Conservation (phyloP, 2,888 invertebrate genomes). For the Eutolmus rufibarbis region DNA sequence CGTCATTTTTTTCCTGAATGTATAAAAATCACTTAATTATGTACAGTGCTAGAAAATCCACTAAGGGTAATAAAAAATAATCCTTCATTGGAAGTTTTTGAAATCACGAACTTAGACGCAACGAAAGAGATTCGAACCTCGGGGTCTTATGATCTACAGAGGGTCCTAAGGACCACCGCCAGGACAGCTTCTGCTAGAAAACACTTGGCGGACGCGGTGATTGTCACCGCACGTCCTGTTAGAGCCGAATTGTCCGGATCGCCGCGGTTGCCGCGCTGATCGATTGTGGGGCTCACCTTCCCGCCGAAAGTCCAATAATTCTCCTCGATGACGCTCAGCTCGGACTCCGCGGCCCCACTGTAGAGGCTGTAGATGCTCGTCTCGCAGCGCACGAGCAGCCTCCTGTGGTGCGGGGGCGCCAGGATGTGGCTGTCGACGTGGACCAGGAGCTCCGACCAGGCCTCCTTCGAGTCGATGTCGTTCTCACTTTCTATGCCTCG, state of each 20-base stretch:
- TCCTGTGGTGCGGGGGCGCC: constrained; percentile 37
- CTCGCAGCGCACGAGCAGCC: constrained; percentile 49
- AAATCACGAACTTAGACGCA: neutral
- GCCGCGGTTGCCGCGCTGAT: constrained; percentile 49
- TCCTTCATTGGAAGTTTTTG: neutral
- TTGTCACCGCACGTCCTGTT: constrained; percentile 38
- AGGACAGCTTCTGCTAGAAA: neutral
- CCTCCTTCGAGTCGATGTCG: constrained; percentile 46
- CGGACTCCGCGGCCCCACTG: constrained; percentile 47
- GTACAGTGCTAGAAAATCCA: constrained; percentile 6
- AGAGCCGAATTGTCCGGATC: constrained; percentile 50
- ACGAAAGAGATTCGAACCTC: neutral
- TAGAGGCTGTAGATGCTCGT: constrained; percentile 50
- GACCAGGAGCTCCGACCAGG: constrained; percentile 49
- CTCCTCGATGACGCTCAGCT: constrained; percentile 48
- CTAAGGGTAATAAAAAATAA: constrained; percentile 7
- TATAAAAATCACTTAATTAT: constrained; percentile 36
- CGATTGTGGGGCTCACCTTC: constrained; percentile 49
- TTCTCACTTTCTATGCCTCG: constrained; percentile 42
- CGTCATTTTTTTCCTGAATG: neutral
- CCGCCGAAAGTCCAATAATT: constrained; percentile 47
- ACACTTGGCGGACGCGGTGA: neutral
- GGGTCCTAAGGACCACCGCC: neutral
- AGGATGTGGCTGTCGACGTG: constrained; percentile 49
- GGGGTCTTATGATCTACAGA: neutral